Evolutionary conservation across 2,113 vertebrate genomes (phyloP).

Genomic region (Athene noctua): DNA sequence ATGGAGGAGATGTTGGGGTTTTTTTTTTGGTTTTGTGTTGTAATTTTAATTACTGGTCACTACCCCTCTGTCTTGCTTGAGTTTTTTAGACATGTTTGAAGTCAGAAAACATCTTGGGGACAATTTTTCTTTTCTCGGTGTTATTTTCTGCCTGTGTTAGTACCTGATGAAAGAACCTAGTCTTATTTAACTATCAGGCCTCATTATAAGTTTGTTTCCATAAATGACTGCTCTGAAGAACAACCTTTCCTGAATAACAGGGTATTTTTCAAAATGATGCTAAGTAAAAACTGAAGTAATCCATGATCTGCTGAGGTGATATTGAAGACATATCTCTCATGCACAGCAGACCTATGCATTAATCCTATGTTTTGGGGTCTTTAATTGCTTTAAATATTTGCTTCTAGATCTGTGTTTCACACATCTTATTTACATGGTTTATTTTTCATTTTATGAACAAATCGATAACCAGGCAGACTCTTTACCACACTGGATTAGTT

Average conservation of each 20-base stretch:
- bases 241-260: not conserved
- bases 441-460: conserved; percentile 77
- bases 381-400: conserved; percentile 69
- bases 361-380: conserved; percentile 48
- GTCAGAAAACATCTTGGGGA: not conserved
- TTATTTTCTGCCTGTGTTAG: not conserved
- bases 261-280: not conserved
- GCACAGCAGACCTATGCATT: conserved; percentile 32
- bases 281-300: conserved; percentile 13
- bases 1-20: not conserved
- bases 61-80: not conserved
- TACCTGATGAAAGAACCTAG: not conserved
- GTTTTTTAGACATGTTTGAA: not conserved
- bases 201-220: not conserved
- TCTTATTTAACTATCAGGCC: not conserved
- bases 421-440: conserved; percentile 74
- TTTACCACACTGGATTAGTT: conserved; percentile 78
- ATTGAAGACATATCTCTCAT: conserved; percentile 48
- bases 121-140: not conserved
- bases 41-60: not conserved
- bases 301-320: conserved; percentile 49
- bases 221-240: not conserved
- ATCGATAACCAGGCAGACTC: conserved; percentile 76
- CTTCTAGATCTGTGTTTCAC: conserved; percentile 66
- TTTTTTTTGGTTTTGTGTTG: not conserved